These are phyloP conservation scores for Ips nitidus DNA, from an alignment of 1,140 invertebrate species.

Conservation along the genomic window DNA sequence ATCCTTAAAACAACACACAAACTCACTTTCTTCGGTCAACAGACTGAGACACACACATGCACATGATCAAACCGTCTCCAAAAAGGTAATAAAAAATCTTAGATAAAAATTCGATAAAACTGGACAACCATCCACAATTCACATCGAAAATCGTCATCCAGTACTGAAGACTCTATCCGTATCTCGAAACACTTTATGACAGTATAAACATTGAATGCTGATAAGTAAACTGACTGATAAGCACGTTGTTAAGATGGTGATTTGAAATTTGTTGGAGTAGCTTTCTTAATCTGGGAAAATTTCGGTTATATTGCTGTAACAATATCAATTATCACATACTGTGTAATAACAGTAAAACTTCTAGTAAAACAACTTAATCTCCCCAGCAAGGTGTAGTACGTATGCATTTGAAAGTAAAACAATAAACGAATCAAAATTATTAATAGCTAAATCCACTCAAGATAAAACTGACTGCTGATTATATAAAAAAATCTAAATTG, in stretches of 20 bases:
- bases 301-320: background rate
- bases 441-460: too few relatives aligned
- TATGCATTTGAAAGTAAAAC: too few relatives aligned
- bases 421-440: too few relatives aligned
- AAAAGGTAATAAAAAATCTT: background rate
- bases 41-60: background rate
- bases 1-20: background rate
- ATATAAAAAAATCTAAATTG: too few relatives aligned
- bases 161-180: slow-evolving; percentile 19
- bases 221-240: slow-evolving; percentile 17
- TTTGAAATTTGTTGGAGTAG: background rate
- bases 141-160: slow-evolving; percentile 8
- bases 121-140: background rate
- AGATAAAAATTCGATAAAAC: slow-evolving; percentile 3
- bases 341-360: too few relatives aligned
- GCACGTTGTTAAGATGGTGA: slow-evolving; percentile 4
- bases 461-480: too few relatives aligned
- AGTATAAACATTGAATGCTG: slow-evolving; percentile 19
- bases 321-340: too few relatives aligned
- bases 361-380: too few relatives aligned
- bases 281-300: background rate
- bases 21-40: background rate
- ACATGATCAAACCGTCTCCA: background rate
- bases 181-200: slow-evolving; percentile 16
- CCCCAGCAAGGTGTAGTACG: too few relatives aligned